A percentile compares a stretch with the other conserved stretches of the same genome.
Conservation (phyloP, 92 coral and sea anemone genomes). For the Epizoanthus stellaris region DNA sequence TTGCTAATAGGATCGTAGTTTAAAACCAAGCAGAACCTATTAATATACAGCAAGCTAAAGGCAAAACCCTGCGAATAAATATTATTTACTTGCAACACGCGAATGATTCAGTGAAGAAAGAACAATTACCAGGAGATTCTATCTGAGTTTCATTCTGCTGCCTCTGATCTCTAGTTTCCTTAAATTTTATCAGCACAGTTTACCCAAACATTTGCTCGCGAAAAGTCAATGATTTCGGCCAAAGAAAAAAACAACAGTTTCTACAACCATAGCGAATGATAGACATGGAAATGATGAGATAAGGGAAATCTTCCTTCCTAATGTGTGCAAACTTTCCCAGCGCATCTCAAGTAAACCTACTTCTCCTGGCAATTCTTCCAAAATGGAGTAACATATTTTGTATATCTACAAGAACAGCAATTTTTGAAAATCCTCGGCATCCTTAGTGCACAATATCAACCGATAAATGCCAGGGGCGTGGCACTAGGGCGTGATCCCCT, state of each 20-base stretch:
- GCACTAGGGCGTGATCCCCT: slow-evolving; percentile 82
- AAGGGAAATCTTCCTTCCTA: too few relatives aligned
- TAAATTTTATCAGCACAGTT: too few relatives aligned
- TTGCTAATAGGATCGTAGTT: neutral
- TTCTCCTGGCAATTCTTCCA: neutral
- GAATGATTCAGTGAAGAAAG: neutral
- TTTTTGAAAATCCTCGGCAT: neutral
- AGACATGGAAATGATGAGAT: too few relatives aligned
- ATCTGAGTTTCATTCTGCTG: too few relatives aligned
- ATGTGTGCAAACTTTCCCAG: neutral
- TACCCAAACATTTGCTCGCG: too few relatives aligned
- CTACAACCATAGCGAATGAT: too few relatives aligned
- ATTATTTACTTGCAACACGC: neutral
- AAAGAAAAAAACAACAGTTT: too few relatives aligned
- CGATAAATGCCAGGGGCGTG: neutral
- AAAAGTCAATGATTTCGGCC: too few relatives aligned
- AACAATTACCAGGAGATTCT: too few relatives aligned
- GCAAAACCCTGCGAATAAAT: neutral
- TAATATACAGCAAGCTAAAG: neutral
- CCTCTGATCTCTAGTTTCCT: too few relatives aligned
- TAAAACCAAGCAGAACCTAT: neutral
- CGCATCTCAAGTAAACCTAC: neutral
- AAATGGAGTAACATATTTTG: neutral
- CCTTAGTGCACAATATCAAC: neutral
- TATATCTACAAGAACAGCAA: slow-evolving; percentile 25